Conservation (phyloP, 2,888 invertebrate genomes). For the Thalpophila matura region DNA sequence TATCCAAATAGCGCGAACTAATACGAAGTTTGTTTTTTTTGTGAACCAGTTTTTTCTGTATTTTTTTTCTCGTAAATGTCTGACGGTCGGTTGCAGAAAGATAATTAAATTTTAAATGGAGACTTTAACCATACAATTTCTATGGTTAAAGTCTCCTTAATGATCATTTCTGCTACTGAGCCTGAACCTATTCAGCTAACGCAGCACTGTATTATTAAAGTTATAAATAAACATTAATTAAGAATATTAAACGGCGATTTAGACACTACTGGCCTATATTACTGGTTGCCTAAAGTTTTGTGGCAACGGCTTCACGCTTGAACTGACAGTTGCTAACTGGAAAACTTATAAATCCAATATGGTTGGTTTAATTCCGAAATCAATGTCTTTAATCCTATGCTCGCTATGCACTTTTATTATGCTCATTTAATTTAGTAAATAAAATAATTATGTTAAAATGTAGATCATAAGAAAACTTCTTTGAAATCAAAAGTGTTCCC, state of each 20-base stretch:
- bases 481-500: slow-evolving; percentile 45
- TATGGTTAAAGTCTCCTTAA: too few relatives aligned
- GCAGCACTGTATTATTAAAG: neutral
- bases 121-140: too few relatives aligned
- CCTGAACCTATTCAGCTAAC: slow-evolving; percentile 6
- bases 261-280: slow-evolving; percentile 17
- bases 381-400: neutral
- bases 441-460: neutral
- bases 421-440: too few relatives aligned
- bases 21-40: slow-evolving; percentile 3
- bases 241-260: slow-evolving; percentile 22
- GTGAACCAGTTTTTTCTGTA: neutral
- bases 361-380: slow-evolving; percentile 13
- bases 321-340: slow-evolving; percentile 34
- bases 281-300: slow-evolving; percentile 43
- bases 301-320: slow-evolving; percentile 44
- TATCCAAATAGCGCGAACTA: slow-evolving; percentile 20
- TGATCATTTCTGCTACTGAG: too few relatives aligned
- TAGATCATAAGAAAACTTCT: slow-evolving; percentile 15
- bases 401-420: too few relatives aligned
- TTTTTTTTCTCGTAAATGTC: neutral
- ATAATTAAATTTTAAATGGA: too few relatives aligned
- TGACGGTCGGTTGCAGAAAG: neutral
- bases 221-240: slow-evolving; percentile 23
- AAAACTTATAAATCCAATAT: slow-evolving; percentile 39